These are phyloP conservation scores for Euplexia lucipara DNA, from an alignment of 2,888 invertebrate species.

Conservation along the genomic window DNA sequence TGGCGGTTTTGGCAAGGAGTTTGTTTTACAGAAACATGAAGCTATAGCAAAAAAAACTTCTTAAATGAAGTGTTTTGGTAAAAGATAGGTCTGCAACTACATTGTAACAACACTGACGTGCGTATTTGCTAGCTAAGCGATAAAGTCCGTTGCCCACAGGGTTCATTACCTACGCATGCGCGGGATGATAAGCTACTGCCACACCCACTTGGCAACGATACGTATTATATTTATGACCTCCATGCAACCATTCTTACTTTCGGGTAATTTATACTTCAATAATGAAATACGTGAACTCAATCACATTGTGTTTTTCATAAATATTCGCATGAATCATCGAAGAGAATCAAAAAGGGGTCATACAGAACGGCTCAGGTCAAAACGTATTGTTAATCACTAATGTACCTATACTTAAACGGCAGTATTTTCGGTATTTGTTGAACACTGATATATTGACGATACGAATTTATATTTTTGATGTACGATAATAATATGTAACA, in stretches of 20 bases:
- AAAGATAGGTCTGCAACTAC: background rate
- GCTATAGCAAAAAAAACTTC: background rate
- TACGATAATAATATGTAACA: constrained; percentile 38
- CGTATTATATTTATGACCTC: constrained; percentile 30
- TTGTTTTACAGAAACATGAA: background rate
- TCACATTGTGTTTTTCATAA: constrained; percentile 39
- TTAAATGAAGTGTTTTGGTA: too few relatives aligned
- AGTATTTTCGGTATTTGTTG: constrained; percentile 16
- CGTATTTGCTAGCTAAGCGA: background rate
- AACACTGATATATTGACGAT: constrained; percentile 7
- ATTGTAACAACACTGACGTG: background rate
- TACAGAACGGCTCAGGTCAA: constrained; percentile 46
- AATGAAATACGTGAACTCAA: constrained; percentile 33
- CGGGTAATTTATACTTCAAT: constrained; percentile 48
- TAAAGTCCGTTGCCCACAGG: constrained; percentile 19
- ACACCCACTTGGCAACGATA: constrained; percentile 49
- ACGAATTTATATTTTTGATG: constrained; percentile 34
- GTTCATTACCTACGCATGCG: constrained; percentile 47
- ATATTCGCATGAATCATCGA: constrained; percentile 57
- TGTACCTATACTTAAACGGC: constrained; percentile 22
- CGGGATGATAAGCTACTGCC: constrained; percentile 32
- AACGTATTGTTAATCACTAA: constrained; percentile 48
- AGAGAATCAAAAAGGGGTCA: constrained; percentile 52
- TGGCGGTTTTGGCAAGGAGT: background rate
- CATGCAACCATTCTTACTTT: constrained; percentile 34